These are phyloP conservation scores for Bubo bubo DNA, from an alignment of 2,113 vertebrate genomes.

Conservation along the genomic window DNA sequence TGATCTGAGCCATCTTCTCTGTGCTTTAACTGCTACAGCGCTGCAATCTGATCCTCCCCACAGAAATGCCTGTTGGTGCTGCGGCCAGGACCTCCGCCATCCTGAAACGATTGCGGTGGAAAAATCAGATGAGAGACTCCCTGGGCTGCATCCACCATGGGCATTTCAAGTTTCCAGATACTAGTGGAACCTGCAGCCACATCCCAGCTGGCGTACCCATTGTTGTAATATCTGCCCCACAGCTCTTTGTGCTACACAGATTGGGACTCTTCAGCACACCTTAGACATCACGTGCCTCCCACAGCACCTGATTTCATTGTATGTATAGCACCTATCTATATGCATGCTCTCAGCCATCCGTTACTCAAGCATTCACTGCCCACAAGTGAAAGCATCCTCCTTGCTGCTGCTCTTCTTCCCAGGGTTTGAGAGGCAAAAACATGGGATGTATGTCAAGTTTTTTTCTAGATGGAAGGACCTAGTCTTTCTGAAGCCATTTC, in stretches of 20 bases:
- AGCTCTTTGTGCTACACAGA: not conserved
- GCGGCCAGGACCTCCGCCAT: not conserved
- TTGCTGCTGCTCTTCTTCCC: accelerated
- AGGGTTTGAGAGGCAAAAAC: not conserved
- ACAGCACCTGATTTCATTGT: not conserved
- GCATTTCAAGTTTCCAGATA: not conserved
- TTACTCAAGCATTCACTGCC: not conserved
- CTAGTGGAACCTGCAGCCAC: not conserved
- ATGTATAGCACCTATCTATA: not conserved
- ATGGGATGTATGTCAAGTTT: not conserved
- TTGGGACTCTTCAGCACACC: not conserved
- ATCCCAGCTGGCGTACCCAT: not conserved
- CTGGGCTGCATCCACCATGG: not conserved
- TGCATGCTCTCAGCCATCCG: not conserved
- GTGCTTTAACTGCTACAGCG: not conserved
- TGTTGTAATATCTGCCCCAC: not conserved
- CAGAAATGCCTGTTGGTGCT: not conserved
- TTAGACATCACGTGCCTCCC: not conserved
- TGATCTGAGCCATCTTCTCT: not conserved
- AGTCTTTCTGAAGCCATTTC: not conserved
- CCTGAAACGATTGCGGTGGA: accelerated
- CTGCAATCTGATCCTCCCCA: not conserved
- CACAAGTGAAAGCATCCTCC: not conserved
- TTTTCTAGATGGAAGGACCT: not conserved
- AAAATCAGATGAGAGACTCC: not conserved